Evolutionary conservation across 2,888 invertebrate species (phyloP).

Genomic region (Dynastes tityus): DNA sequence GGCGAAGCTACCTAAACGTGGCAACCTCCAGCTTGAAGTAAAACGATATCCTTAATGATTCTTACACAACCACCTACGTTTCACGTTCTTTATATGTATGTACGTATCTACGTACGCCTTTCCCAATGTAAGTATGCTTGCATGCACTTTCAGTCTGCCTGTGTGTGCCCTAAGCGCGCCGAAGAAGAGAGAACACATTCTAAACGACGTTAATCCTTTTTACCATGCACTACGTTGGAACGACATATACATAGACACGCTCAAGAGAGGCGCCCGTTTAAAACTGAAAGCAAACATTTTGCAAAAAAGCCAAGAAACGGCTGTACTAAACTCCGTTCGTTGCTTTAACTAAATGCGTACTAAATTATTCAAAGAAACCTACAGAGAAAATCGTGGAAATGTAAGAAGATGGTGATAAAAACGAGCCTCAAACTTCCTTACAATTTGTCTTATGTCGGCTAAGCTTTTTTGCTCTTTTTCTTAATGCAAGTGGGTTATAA

Average conservation of each 20-base stretch:
- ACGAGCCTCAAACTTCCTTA: neutral
- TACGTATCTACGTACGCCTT: neutral
- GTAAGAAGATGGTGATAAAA: neutral
- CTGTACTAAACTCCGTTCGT: neutral
- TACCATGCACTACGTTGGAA: neutral
- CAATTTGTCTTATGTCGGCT: neutral
- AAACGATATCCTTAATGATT: slow-evolving; percentile 28
- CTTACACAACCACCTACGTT: neutral
- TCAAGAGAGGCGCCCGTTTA: neutral
- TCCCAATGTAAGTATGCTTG: neutral
- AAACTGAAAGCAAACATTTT: slow-evolving; percentile 27
- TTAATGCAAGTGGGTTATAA: neutral
- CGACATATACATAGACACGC: neutral
- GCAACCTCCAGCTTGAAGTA: slow-evolving; percentile 16
- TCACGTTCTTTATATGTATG: neutral
- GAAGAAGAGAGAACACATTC: slow-evolving; percentile 28
- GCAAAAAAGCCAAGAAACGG: slow-evolving; percentile 21
- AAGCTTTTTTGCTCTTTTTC: neutral
- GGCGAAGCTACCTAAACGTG: slow-evolving; percentile 13
- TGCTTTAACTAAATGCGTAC: slow-evolving; percentile 25
- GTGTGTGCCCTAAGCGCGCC: neutral
- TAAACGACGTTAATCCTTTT: slow-evolving; percentile 32
- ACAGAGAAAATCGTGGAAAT: slow-evolving; percentile 1
- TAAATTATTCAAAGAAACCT: slow-evolving; percentile 22
- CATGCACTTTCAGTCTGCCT: slow-evolving; percentile 1